These are phyloP conservation scores for Sitodiplosis mosellana DNA, from an alignment of 1,140 invertebrate genomes.

Conservation along the genomic window DNA sequence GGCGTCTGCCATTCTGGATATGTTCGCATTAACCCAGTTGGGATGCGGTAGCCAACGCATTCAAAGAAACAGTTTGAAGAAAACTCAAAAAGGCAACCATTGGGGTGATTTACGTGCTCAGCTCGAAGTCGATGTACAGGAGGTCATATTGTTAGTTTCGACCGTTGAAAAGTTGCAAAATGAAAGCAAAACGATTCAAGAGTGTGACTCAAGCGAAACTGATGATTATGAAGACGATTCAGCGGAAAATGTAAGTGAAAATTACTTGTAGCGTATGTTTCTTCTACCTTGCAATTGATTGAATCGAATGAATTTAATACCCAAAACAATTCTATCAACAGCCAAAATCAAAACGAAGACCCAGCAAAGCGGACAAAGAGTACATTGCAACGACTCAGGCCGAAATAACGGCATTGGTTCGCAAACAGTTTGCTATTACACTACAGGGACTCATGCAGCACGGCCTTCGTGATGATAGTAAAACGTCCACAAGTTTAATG, in stretches of 20 bases:
- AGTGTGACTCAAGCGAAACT: slow-evolving; percentile 18
- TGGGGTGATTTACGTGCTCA: slow-evolving; percentile 89
- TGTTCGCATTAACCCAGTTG: slow-evolving; percentile 83
- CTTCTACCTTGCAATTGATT: too few species aligned
- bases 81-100: slow-evolving; percentile 66
- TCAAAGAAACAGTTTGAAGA: slow-evolving; percentile 69
- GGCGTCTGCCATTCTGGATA: slow-evolving; percentile 70
- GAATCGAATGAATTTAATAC: too few species aligned
- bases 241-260: too few species aligned
- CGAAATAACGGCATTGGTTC: slow-evolving; percentile 8
- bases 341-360: neutral
- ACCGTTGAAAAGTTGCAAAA: slow-evolving; percentile 7
- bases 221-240: slow-evolving; percentile 27
- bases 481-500: slow-evolving; percentile 30
- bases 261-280: too few species aligned
- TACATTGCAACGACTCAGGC: neutral
- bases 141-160: slow-evolving; percentile 18
- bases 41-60: slow-evolving; percentile 58
- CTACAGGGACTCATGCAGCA: slow-evolving; percentile 87
- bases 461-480: slow-evolving; percentile 55
- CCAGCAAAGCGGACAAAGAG: neutral
- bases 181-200: slow-evolving; percentile 8
- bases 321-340: slow-evolving; percentile 9
- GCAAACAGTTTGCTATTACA: slow-evolving; percentile 77
- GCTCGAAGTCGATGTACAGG: slow-evolving; percentile 53